Conservation (phyloP, 1,140 invertebrate species). For the Drosophila navojoa region DNA sequence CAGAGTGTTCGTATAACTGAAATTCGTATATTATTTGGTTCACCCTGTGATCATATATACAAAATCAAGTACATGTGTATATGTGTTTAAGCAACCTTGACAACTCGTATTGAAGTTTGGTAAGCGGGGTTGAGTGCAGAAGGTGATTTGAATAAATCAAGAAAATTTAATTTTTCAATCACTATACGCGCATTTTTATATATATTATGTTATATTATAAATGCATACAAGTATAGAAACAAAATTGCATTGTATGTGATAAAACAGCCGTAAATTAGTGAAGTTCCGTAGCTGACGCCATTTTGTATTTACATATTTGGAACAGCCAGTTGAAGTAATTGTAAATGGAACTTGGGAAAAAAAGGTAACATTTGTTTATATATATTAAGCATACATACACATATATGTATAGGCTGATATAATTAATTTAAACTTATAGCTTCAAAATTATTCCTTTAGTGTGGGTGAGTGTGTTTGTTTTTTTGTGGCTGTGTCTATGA, state of each 20-base stretch:
- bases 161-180: constrained; percentile 22
- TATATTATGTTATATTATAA: constrained; percentile 13
- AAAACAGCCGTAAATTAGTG: constrained; percentile 38
- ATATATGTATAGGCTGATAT: neutral
- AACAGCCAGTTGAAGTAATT: constrained; percentile 50
- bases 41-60: constrained; percentile 37
- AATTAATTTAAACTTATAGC: constrained; percentile 6
- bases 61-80: constrained; percentile 19
- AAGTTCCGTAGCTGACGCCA: constrained; percentile 56
- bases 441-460: neutral
- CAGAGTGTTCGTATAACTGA: neutral
- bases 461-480: neutral
- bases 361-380: constrained; percentile 53
- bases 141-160: constrained; percentile 43
- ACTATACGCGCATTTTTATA: constrained; percentile 11
- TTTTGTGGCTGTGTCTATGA: neutral
- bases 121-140: constrained; percentile 42
- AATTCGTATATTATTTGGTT: neutral
- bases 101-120: constrained; percentile 41
- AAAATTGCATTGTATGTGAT: constrained; percentile 30
- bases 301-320: constrained; percentile 56
- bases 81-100: constrained; percentile 41
- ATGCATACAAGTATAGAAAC: constrained; percentile 2
- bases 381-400: constrained; percentile 1
- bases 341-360: constrained; percentile 75